phyloP scores from a whole-genome alignment of 2,113 vertebrate species.

The Zosterops hypoxanthus region DNA sequence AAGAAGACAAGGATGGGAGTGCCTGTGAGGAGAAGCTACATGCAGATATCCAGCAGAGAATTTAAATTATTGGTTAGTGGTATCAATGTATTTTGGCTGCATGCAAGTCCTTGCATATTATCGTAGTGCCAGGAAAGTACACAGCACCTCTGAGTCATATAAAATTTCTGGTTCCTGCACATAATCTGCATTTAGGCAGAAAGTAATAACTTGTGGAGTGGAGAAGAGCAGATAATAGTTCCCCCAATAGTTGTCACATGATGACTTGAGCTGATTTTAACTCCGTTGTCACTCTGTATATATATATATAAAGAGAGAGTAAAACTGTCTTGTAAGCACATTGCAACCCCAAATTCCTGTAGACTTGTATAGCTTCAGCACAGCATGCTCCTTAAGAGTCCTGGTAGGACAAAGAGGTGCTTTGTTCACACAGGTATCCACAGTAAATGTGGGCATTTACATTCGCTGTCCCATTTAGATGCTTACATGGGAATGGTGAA shows the following conservation, averaged over 20 bases:
- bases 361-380: background rate
- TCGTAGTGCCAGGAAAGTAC: background rate
- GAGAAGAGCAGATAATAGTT: background rate
- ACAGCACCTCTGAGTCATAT: constrained; percentile 39
- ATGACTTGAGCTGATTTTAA: background rate
- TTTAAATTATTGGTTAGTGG: constrained; percentile 63
- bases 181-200: constrained; percentile 40
- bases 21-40: constrained; percentile 31
- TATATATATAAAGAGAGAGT: background rate
- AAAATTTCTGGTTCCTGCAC: constrained; percentile 47
- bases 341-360: background rate
- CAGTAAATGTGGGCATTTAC: background rate
- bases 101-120: background rate
- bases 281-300: background rate
- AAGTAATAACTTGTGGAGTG: background rate
- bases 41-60: constrained; percentile 50
- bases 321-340: background rate
- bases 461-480: background rate
- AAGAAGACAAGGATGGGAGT: constrained; percentile 44
- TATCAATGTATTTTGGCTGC: background rate
- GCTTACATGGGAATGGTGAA: background rate
- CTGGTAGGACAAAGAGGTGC: background rate
- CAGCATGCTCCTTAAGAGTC: background rate
- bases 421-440: background rate
- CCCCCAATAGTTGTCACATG: background rate